Evolutionary conservation across 1,140 invertebrate species (phyloP), one percentile per base, ranked within the genome.

Genomic region (Drosophila tristis): DNA sequence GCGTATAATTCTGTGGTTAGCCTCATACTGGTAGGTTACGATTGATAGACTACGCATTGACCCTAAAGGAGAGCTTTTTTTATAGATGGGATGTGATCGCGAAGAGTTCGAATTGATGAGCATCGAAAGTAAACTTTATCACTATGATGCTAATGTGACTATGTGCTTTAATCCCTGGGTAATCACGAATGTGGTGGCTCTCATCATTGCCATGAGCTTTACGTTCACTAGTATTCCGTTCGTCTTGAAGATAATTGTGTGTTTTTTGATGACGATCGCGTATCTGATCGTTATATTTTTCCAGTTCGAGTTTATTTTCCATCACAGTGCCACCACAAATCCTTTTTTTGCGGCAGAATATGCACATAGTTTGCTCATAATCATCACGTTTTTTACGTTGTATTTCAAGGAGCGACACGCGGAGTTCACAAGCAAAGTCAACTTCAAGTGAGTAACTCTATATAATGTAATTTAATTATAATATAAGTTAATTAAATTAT

Each of bases 181-280:
- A 93, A 93, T 97, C 71, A 96, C 96, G 1, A 95, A 97, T 91
- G 95, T 95, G 62, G 95, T 95, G 84, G 94, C 95, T 8, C 89
- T 98, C 55, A 95, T 95, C 0, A 94, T 98, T 61, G 93, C 96
- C 2, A 94, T 96, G 59, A 95, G 95, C 53, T 97, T 96, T 64
- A 93, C 97, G 9, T 98, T 98, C 92, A 94, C 97, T 23, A 94
- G 96, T 60, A 95, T 98, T 15, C 96, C 97, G 76, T 96, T 97
- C 78, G 91, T 96, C 55, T 92, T 98, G 15, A 98, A 98, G 93
- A 93, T 97, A 42, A 57, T 95, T 0, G 93, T 96, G 15, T 95
- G 95, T 53, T 59, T 94, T 2, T 66, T 93, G 0, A 94, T 96
- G 67, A 93, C 96, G 0, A 70, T 93, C 0, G 93, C 95, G 59